These are phyloP conservation scores for Physocephala rufipes DNA, from an alignment of 2,888 invertebrate genomes.

Conservation along the genomic window DNA sequence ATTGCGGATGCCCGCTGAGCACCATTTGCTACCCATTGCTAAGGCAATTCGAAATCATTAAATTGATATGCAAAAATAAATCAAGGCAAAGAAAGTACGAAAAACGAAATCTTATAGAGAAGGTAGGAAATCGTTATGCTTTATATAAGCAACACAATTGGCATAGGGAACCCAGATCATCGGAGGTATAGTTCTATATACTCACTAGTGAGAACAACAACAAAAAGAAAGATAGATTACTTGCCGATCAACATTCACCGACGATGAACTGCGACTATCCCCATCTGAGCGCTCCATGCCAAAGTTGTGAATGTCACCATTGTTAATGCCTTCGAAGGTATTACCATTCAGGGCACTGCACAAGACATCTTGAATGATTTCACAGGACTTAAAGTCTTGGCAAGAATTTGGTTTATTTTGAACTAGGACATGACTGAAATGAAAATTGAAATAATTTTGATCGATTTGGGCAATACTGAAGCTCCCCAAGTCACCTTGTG, in stretches of 20 bases:
- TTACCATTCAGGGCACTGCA: slow-evolving; percentile 15
- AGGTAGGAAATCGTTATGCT: not conserved
- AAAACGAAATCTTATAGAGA: not conserved
- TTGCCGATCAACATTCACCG: slow-evolving; percentile 15
- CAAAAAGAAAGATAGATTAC: slow-evolving; percentile 36
- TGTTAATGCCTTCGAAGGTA: slow-evolving; percentile 24
- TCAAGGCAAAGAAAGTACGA: not conserved
- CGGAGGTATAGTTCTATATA: not conserved
- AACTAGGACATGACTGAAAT: too few species aligned
- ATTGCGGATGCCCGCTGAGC: slow-evolving; percentile 16
- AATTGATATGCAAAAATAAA: slow-evolving; percentile 28
- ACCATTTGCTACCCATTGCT: not conserved
- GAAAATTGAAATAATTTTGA: too few species aligned
- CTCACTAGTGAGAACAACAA: slow-evolving; percentile 23
- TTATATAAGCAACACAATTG: slow-evolving; percentile 18
- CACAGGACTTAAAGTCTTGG: too few species aligned
- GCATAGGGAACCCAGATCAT: not conserved
- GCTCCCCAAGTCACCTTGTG: too few species aligned
- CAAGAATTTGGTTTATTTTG: too few species aligned
- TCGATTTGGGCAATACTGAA: too few species aligned
- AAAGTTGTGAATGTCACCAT: slow-evolving; percentile 19
- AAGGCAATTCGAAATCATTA: slow-evolving; percentile 25
- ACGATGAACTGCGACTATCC: not conserved
- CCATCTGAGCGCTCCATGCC: slow-evolving; percentile 5
- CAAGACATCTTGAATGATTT: too few species aligned